Conservation (phyloP, 2,888 invertebrate genomes). For the Galeopsomyia nigrocyanea region DNA sequence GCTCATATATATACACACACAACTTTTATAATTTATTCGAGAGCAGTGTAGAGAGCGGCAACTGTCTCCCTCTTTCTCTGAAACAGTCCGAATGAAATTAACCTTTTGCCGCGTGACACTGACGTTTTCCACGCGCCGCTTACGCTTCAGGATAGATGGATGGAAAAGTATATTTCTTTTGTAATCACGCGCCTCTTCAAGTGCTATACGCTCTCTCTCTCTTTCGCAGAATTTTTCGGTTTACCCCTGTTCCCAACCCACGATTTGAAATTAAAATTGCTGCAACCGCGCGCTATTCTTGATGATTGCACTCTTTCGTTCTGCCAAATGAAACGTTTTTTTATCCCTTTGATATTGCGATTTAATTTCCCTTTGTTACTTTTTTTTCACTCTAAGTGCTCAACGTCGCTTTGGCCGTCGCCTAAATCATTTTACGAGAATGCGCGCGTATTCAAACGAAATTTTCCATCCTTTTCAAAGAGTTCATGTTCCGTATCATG, state of each 20-base stretch:
- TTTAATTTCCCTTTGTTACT: too few species aligned
- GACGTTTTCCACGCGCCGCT: conserved; percentile 39
- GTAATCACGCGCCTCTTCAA: conserved; percentile 44
- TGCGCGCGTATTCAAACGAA: too few species aligned
- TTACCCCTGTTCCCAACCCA: too few species aligned
- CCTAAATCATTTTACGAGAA: too few species aligned
- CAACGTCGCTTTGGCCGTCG: too few species aligned
- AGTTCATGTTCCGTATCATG: too few species aligned
- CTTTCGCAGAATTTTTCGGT: conserved; percentile 3
- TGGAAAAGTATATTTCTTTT: conserved; percentile 46
- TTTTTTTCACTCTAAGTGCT: too few species aligned
- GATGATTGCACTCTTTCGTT: conserved; percentile 20
- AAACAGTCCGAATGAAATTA: conserved; percentile 48
- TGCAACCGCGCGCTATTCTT: conserved; percentile 11
- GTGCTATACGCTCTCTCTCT: conserved; percentile 13
- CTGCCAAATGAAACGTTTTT: conserved; percentile 11
- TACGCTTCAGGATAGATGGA: conserved; percentile 44
- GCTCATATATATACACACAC: conserved; percentile 16
- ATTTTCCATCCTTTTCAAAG: too few species aligned
- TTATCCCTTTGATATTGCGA: background rate
- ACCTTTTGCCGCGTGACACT: conserved; percentile 40
- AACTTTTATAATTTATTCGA: conserved; percentile 49
- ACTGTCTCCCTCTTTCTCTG: conserved; percentile 41
- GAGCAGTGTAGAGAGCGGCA: conserved; percentile 21
- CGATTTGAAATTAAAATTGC: conserved; percentile 42